Percentiles rank a stretch among this genome's conserved stretches.
Evolutionary conservation across 1,140 invertebrate species (phyloP).

Genomic region (Palaemon carinicauda): DNA sequence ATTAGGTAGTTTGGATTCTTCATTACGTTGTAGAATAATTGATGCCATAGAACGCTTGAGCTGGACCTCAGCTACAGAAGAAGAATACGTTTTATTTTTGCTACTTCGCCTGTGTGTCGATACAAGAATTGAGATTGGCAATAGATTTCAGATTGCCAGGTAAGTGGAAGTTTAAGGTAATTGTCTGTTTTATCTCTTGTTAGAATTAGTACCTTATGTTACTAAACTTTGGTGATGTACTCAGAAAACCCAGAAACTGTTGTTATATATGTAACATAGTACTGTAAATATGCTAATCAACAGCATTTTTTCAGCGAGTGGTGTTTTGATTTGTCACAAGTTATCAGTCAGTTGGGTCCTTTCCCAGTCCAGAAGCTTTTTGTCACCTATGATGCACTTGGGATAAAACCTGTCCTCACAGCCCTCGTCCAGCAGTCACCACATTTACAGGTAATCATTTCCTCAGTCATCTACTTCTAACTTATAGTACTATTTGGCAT

Average conservation of each 20-base stretch:
- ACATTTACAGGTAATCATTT: constrained; percentile 14
- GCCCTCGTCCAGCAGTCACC: constrained; percentile 35
- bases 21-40: background rate
- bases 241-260: no score
- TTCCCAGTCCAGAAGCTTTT: constrained; percentile 37
- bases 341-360: constrained; percentile 31
- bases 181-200: no score
- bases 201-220: no score
- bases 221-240: no score
- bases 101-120: constrained; percentile 36
- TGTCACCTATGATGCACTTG: constrained; percentile 23
- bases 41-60: constrained; percentile 19
- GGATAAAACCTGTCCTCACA: constrained; percentile 34
- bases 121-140: constrained; percentile 22
- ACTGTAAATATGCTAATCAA: background rate
- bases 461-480: background rate
- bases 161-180: background rate
- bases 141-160: constrained; percentile 22
- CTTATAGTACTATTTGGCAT: background rate
- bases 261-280: background rate
- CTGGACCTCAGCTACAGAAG: constrained; percentile 33
- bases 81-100: constrained; percentile 30
- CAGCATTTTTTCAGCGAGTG: constrained; percentile 25
- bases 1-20: constrained; percentile 26
- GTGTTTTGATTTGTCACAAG: constrained; percentile 39